Conservation (phyloP, 2,888 invertebrate genomes). For the Oscheius sp. region DNA sequence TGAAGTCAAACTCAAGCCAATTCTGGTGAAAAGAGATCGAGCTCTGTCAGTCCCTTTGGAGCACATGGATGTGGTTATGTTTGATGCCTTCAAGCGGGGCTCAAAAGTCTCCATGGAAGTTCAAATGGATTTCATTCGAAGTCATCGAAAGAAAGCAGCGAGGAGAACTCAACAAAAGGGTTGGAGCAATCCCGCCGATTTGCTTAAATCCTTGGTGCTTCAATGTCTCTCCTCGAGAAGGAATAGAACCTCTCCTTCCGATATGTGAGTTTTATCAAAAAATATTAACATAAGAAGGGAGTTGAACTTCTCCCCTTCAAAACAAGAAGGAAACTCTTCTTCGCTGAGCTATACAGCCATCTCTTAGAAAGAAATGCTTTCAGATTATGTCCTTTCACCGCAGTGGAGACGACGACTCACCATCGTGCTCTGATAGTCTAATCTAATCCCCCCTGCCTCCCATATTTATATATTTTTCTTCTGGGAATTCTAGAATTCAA, state of each 20-base stretch:
- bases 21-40: slow-evolving; percentile 34
- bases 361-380: not conserved
- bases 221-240: slow-evolving; percentile 18
- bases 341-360: not conserved
- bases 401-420: slow-evolving; percentile 1
- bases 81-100: slow-evolving; percentile 59
- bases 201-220: slow-evolving; percentile 14
- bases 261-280: not conserved
- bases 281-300: no score
- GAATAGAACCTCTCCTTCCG: slow-evolving; percentile 16
- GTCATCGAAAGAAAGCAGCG: not conserved
- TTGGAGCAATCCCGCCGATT: slow-evolving; percentile 13
- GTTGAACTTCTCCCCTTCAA: no score
- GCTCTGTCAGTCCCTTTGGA: slow-evolving; percentile 32
- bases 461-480: not conserved
- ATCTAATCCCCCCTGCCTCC: not conserved
- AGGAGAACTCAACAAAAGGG: not conserved
- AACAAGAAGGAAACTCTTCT: not conserved
- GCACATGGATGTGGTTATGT: slow-evolving; percentile 61
- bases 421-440: not conserved
- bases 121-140: slow-evolving; percentile 20
- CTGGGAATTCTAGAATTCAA: no score
- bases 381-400: slow-evolving; percentile 18
- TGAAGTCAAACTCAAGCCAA: slow-evolving; percentile 30
- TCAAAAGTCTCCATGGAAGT: slow-evolving; percentile 44